These are phyloP conservation scores for Ctena decussata DNA, from an alignment of 2,888 invertebrate species.

Conservation along the genomic window DNA sequence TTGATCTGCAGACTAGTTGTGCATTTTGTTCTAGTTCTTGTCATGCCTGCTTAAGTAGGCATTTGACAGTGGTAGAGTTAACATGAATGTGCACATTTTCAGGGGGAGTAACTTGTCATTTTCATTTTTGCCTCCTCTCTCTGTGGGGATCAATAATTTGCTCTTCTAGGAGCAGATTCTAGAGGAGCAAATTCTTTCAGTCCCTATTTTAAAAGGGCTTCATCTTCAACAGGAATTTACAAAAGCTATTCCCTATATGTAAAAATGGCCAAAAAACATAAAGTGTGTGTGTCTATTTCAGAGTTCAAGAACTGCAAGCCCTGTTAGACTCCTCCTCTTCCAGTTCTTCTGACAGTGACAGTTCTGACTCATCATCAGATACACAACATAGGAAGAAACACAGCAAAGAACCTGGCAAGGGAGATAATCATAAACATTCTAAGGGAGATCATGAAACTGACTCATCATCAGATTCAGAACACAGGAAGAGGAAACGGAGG, in stretches of 20 bases:
- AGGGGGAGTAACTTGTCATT: too few species aligned
- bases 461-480: neutral
- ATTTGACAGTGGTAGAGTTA: too few species aligned
- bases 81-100: too few species aligned
- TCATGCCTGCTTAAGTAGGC: too few species aligned
- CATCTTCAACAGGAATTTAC: too few species aligned
- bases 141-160: neutral
- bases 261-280: neutral
- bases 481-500: slow-evolving; percentile 3
- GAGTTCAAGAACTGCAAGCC: neutral
- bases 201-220: neutral
- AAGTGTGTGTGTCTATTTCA: neutral
- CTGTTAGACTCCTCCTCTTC: neutral
- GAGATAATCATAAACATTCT: too few species aligned
- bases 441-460: neutral
- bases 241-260: neutral
- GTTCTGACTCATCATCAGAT: neutral
- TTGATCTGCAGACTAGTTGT: too few species aligned
- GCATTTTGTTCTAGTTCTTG: too few species aligned
- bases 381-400: neutral
- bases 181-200: neutral
- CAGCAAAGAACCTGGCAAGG: too few species aligned
- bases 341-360: neutral
- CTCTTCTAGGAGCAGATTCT: neutral
- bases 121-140: too few species aligned